phyloP scores from a whole-genome alignment of 2,113 vertebrate genomes.

The Catharus minimus region DNA sequence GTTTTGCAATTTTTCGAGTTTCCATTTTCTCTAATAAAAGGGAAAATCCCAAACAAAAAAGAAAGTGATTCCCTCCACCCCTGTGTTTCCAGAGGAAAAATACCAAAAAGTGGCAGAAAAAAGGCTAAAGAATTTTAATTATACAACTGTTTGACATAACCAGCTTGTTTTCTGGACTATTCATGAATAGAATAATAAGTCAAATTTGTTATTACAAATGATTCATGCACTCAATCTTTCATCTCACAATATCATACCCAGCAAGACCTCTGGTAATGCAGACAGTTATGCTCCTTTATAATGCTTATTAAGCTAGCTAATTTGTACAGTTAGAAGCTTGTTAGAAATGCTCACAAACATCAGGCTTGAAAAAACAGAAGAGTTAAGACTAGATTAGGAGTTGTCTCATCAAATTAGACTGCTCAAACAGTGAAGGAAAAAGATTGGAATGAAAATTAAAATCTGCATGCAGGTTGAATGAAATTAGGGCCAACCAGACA shows the following conservation, averaged over 20 bases:
- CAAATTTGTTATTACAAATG: not conserved
- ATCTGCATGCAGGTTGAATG: not conserved
- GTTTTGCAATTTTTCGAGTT: not conserved
- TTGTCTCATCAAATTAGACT: not conserved
- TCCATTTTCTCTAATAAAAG: not conserved
- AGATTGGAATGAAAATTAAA: not conserved
- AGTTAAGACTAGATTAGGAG: not conserved
- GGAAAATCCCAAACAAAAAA: not conserved
- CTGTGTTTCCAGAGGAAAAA: not conserved
- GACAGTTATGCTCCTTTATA: not conserved
- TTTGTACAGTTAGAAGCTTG: not conserved
- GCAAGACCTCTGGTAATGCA: not conserved
- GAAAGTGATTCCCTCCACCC: accelerated
- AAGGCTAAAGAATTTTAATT: not conserved
- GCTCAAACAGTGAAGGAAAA: not conserved
- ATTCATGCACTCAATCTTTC: not conserved
- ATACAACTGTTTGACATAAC: not conserved
- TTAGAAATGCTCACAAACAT: not conserved
- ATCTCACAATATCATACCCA: not conserved
- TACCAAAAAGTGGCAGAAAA: not conserved
- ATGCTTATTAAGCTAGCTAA: not conserved
- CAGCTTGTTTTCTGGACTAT: not conserved
- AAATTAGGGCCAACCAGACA: not conserved
- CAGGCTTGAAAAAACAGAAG: not conserved
- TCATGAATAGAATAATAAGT: not conserved